Evolutionary conservation across 2,888 invertebrate species (phyloP).

Genomic region (Falcaria lacertinaria): DNA sequence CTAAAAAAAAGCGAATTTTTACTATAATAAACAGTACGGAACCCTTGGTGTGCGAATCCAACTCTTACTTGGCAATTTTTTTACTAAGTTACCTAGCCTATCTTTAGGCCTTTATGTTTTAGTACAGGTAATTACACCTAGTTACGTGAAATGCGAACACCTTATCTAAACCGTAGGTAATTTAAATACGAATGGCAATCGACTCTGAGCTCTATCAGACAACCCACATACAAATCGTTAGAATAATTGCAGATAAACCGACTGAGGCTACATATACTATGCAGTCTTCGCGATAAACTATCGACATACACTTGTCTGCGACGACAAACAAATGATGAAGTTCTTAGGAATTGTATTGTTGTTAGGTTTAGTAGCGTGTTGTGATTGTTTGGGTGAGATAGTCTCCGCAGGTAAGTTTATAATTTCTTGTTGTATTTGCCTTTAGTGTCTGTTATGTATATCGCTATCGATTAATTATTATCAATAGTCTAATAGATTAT

Average conservation of each 20-base stretch:
- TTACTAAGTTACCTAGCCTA: too few species aligned
- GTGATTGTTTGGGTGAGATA: background rate
- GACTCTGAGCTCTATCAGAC: background rate
- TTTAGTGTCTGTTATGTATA: too few species aligned
- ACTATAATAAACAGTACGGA: too few species aligned
- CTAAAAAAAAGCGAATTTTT: too few species aligned
- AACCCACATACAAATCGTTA: background rate
- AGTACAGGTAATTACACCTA: too few species aligned
- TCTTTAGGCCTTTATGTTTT: too few species aligned
- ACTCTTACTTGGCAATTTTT: too few species aligned
- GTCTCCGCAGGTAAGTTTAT: background rate
- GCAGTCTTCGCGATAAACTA: background rate
- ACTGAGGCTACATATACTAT: background rate
- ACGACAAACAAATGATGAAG: background rate
- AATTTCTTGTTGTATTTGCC: too few species aligned
- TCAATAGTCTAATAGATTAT: constrained; percentile 4
- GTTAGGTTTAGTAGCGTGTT: background rate
- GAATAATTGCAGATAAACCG: background rate
- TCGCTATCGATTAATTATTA: constrained; percentile 27
- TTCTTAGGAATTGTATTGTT: background rate
- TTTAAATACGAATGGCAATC: background rate
- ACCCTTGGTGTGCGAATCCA: too few species aligned
- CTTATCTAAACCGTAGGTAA: background rate
- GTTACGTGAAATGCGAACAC: too few species aligned
- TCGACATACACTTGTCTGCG: background rate